Base-by-base conservation (phyloP, 2,113 vertebrate species). In the Triplophysa siluroides region DNA sequence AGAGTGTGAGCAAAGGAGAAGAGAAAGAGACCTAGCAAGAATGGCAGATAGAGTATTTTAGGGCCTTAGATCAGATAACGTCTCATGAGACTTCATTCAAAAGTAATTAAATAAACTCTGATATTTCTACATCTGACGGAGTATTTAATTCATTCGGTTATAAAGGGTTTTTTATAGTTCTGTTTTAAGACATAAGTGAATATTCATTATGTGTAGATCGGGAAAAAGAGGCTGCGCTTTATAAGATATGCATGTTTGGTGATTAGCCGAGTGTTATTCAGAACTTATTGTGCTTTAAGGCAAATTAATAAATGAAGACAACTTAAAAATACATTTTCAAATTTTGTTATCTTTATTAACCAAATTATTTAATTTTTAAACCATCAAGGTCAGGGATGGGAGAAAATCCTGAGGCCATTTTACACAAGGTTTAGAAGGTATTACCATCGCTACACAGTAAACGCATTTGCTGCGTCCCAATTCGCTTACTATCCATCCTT, bases 51-150 rank as follows among this genome's bases (percentile, higher is more conserved):
- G 3, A 52, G 50, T 83, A 86, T 45, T 89, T 86, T 81, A 85
- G 86, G 85, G 83, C 85, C 52, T 80, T 63, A 89, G 87, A 90
- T 91, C 90, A 88, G 87, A 90, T 89, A 88, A 88, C 84, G 83
- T 89, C 91, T 88, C 88, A 19, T 9, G 86, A 90, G 90, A 89
- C 86, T 89, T 89, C 88, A 90, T 82, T 90, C 82, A 86, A 86
- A 79, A 88, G 88, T 91, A 90, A 92, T 92, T 92, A 92, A 92
- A 92, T 92, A 89, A 91, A 90, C 86, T 89, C 83, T 88, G 88
- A 89, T 89, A 90, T 90, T 90, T 89, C 88, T 80, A 84, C 82
- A 76, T 87, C 88, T 84, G 84, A 83, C 86, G 67, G 86, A 86
- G 88, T 85, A 88, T 84, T 85, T 85, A 84, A 84, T 85, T 86